Evolutionary conservation across 2,113 vertebrate genomes (phyloP).

Genomic region (Steatornis caripensis): DNA sequence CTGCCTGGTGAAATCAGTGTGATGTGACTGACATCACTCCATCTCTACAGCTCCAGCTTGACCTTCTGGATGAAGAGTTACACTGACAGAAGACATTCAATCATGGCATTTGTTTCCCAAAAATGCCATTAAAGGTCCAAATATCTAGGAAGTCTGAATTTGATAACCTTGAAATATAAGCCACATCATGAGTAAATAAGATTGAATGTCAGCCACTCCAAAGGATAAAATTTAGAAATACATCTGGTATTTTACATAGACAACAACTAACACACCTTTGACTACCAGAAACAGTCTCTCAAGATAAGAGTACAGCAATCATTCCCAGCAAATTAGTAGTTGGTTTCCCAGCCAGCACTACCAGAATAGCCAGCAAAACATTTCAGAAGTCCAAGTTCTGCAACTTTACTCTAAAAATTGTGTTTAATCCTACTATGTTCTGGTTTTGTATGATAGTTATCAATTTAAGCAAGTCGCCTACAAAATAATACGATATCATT

Average conservation of each 20-base stretch:
- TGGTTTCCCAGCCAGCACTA: not conserved
- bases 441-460: not conserved
- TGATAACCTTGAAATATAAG: not conserved
- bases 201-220: not conserved
- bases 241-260: not conserved
- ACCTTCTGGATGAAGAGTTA: not conserved
- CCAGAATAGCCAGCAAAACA: not conserved
- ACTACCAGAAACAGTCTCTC: not conserved
- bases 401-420: not conserved
- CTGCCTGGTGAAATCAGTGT: accelerated
- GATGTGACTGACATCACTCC: not conserved
- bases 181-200: not conserved
- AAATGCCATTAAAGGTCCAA: not conserved
- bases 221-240: not conserved
- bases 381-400: not conserved
- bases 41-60: not conserved
- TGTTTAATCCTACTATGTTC: not conserved
- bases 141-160: not conserved
- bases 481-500: not conserved
- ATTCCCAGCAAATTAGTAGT: not conserved
- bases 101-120: not conserved
- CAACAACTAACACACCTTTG: not conserved
- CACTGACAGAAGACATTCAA: not conserved
- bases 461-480: not conserved
- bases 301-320: not conserved